These are phyloP conservation scores for Semaprochilodus insignis DNA, from an alignment of 2,797 vertebrate species.

Conservation along the genomic window DNA sequence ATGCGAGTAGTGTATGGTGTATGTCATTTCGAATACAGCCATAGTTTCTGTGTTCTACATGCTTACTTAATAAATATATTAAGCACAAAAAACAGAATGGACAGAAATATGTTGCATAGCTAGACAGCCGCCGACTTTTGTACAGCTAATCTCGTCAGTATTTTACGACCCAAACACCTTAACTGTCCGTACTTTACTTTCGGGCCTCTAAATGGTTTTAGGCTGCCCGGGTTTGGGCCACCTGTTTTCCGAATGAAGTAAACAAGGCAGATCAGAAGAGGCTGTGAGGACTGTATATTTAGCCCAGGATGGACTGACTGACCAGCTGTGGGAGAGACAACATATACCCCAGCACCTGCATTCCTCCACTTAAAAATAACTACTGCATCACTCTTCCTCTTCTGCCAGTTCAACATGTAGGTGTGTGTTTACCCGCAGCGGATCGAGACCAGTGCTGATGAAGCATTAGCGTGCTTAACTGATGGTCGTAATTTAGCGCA, in stretches of 20 bases:
- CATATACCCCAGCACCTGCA: neutral
- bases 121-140: too few species aligned
- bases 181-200: neutral
- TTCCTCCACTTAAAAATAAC: conserved; percentile 30
- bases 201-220: neutral
- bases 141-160: too few species aligned
- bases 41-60: too few species aligned
- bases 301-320: conserved; percentile 15
- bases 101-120: too few species aligned
- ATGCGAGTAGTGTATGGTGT: too few species aligned
- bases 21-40: too few species aligned
- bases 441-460: neutral
- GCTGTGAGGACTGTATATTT: conserved; percentile 32
- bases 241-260: conserved; percentile 33
- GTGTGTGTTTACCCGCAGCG: neutral
- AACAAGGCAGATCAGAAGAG: conserved; percentile 37
- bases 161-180: too few species aligned
- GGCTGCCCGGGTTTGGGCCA: conserved; percentile 3
- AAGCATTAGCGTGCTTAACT: neutral
- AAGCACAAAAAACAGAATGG: too few species aligned
- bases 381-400: conserved; percentile 12
- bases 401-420: neutral
- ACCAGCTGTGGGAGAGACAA: neutral
- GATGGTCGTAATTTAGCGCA: neutral
- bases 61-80: too few species aligned